Percentiles rank a stretch among this genome's conserved stretches.
Conservation (phyloP, 2,797 vertebrate species). For the Distichodus sexfasciatus region DNA sequence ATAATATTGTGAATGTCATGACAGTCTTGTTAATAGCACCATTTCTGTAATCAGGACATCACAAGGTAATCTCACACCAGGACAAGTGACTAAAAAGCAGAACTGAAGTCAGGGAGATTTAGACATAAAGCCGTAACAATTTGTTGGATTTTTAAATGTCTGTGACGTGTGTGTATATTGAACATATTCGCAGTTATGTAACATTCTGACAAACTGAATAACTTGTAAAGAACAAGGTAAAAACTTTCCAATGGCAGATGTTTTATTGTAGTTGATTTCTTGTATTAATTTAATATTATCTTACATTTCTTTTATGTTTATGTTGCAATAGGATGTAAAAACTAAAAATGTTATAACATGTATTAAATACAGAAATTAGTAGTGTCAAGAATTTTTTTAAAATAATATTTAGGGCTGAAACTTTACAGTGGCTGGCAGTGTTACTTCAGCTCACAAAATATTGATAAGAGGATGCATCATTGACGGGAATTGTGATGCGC, state of each 20-base stretch:
- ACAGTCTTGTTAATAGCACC: not conserved
- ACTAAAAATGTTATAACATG: no score
- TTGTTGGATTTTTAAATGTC: not conserved
- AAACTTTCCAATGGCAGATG: not conserved
- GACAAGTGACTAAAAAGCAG: not conserved
- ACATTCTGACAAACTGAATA: not conserved
- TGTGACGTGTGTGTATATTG: not conserved
- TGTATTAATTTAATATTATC: no score
- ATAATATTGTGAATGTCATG: slow-evolving; percentile 6
- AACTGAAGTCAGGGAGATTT: not conserved
- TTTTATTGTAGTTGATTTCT: not conserved
- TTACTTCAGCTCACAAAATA: no score
- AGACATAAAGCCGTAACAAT: not conserved
- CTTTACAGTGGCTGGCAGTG: no score
- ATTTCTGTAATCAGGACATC: not conserved
- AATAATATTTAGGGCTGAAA: no score
- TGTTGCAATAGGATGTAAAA: no score
- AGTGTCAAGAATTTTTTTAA: no score
- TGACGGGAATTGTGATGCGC: no score
- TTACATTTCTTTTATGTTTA: no score
- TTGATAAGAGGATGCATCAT: no score
- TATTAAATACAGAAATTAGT: no score
- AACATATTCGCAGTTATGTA: not conserved
- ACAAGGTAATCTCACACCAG: not conserved
- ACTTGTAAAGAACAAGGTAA: no score